Base-by-base conservation (phyloP, 2,888 invertebrate species). In the Aspidiotus destructor region DNA sequence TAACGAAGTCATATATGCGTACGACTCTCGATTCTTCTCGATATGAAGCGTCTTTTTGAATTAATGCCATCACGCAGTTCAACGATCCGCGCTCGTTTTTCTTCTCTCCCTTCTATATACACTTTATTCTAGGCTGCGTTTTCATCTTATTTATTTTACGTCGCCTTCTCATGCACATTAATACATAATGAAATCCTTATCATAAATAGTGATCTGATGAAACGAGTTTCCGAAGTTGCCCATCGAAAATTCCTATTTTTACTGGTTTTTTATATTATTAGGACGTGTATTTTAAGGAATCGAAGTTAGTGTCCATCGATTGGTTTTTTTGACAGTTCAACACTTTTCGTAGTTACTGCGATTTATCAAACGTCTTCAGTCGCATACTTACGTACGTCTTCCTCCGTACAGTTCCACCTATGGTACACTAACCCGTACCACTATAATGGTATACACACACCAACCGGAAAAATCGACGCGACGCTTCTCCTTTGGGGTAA, bases 171-270 rank as follows among this genome's bases (percentile, higher is more conserved):
- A 28, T 28, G 28, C 28, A 28, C 28, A 28, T 28, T 28, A 62
- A 62, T 62, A 62, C 52, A 62, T 62, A 62, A 62, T 62, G 62
- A 62, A 62, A 52, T 52, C 48, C 62, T 62, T 62, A 62, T 62
- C 62, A 52, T 62, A 62, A 62, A 28, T 62, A 48, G 62, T 62
- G 62, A 62, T 62, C 62, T 62, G 62, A 62, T 52, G 62, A 62
- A 62, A 62, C 62, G 44, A 44, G 62, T 62, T 52, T 62, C 62
- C 16, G 41, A 52, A 62, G 62, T 61, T 62, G 62, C 62, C 62
- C 62, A 48, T 62, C 62, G 52, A 62, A 62, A 62, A 62, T 62
- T 62, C 62, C 62, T 62, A 62, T 62, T 62, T 62, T 62, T 62
- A 62, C 48, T 62, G 52, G 62, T 62, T 62, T 62, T 62, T 62